Percentiles rank a stretch among this genome's conserved stretches.
phyloP scores from a whole-genome alignment of 2,888 invertebrate species.

The Cephus spinipes region DNA sequence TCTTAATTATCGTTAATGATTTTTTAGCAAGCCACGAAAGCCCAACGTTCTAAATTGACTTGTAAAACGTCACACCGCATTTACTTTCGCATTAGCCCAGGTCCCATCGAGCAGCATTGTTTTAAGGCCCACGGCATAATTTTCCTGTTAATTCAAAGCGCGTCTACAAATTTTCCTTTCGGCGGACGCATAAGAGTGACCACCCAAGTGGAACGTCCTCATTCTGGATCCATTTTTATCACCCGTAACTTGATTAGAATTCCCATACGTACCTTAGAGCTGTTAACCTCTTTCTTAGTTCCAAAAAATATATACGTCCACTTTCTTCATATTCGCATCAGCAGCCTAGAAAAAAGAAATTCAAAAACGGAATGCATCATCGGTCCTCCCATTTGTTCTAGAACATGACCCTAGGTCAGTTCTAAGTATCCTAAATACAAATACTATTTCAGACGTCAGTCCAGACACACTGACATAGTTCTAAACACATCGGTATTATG shows the following conservation, averaged over 20 bases:
- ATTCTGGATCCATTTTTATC: background rate
- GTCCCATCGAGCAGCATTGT: constrained; percentile 1
- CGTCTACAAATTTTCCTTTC: constrained; percentile 9
- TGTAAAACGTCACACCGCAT: constrained; percentile 15
- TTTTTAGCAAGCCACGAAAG: constrained; percentile 2
- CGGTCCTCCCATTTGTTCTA: background rate
- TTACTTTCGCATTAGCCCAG: constrained; percentile 11
- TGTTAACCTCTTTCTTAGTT: background rate
- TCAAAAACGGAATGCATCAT: background rate
- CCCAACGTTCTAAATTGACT: constrained; percentile 18
- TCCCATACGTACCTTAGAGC: background rate
- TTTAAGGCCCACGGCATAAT: constrained; percentile 10
- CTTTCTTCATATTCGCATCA: background rate
- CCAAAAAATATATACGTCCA: background rate
- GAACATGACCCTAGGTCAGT: background rate
- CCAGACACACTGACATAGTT: constrained; percentile 2
- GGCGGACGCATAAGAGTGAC: constrained; percentile 13
- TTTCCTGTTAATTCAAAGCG: constrained; percentile 8
- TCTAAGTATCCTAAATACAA: background rate
- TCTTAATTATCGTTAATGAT: constrained; percentile 9
- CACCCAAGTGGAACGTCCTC: constrained; percentile 10
- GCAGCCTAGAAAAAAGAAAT: background rate
- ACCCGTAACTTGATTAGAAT: background rate
- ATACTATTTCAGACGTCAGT: background rate
- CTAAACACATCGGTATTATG: background rate